These are phyloP conservation scores for Rhyacophila evoluta DNA, from an alignment of 2,888 invertebrate genomes.

Conservation along the genomic window DNA sequence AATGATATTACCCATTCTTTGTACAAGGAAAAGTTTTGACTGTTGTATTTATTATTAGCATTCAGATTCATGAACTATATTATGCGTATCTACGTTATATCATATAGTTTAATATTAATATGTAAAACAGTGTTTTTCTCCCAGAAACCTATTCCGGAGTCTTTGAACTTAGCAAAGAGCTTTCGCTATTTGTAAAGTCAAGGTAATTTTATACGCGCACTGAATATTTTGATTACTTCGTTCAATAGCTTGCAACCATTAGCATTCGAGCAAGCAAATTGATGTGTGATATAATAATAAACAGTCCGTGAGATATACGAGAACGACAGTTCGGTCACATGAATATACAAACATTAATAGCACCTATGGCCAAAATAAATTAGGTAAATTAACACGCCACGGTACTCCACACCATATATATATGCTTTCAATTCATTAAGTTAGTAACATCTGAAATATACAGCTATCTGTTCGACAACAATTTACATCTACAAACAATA, in stretches of 20 bases:
- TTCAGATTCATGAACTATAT: neutral
- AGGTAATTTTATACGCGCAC: slow-evolving; percentile 25
- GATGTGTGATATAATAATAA: neutral
- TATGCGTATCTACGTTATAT: neutral
- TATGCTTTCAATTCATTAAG: too few relatives aligned
- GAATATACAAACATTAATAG: slow-evolving; percentile 18
- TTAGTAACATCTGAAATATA: too few relatives aligned
- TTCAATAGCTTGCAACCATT: slow-evolving; percentile 6
- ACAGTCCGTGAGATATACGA: neutral
- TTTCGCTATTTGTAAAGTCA: slow-evolving; percentile 27
- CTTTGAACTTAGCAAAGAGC: slow-evolving; percentile 39
- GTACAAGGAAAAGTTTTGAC: neutral
- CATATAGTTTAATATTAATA: neutral
- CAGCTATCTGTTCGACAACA: too few relatives aligned
- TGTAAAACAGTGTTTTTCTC: neutral
- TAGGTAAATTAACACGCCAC: neutral
- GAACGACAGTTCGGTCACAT: neutral
- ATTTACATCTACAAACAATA: too few relatives aligned
- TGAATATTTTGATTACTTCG: neutral
- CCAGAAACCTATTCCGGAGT: neutral
- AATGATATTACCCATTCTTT: neutral
- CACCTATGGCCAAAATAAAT: neutral
- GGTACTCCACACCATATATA: too few relatives aligned
- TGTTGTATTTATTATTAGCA: neutral
- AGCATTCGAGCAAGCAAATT: slow-evolving; percentile 23